Conservation (phyloP, 2,888 invertebrate genomes). For the Andrena minutula region DNA sequence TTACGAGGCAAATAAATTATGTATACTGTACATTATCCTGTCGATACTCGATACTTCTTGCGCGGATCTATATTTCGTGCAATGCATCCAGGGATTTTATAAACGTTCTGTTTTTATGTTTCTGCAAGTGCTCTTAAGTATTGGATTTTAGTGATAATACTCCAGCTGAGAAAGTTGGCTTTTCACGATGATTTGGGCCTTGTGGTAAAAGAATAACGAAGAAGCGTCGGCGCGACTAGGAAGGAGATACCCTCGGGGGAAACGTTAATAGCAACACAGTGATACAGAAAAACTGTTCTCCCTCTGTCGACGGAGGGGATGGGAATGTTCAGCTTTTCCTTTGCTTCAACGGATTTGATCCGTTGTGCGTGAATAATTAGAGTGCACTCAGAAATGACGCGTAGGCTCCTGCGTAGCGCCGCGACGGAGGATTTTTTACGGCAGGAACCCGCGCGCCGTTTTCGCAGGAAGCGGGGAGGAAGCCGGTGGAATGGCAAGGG, state of each 20-base stretch:
- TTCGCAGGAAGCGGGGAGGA: constrained; percentile 47
- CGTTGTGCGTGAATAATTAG: constrained; percentile 70
- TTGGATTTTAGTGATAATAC: too few species aligned
- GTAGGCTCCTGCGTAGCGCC: constrained; percentile 31
- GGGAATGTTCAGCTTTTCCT: constrained; percentile 37
- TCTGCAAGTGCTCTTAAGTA: too few species aligned
- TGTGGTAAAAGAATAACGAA: not conserved
- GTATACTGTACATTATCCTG: not conserved
- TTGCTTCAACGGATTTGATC: constrained; percentile 47
- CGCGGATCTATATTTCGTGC: too few species aligned
- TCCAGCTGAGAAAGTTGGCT: too few species aligned
- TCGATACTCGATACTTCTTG: too few species aligned
- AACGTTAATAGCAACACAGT: not conserved
- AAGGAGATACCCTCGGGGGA: not conserved
- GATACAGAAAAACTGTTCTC: constrained; percentile 28
- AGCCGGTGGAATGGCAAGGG: constrained; percentile 28
- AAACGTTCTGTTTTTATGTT: too few species aligned
- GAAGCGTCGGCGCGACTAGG: not conserved
- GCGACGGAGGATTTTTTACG: constrained; percentile 61
- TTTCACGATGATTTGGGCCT: not conserved
- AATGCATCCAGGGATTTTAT: too few species aligned
- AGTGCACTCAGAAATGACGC: constrained; percentile 62
- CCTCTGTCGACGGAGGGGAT: not conserved
- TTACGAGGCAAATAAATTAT: not conserved
- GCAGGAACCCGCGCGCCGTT: constrained; percentile 52